Evolutionary conservation across 2,888 invertebrate genomes (phyloP), one percentile per base, ranked within the genome.

Genomic region (Amitus sp.): DNA sequence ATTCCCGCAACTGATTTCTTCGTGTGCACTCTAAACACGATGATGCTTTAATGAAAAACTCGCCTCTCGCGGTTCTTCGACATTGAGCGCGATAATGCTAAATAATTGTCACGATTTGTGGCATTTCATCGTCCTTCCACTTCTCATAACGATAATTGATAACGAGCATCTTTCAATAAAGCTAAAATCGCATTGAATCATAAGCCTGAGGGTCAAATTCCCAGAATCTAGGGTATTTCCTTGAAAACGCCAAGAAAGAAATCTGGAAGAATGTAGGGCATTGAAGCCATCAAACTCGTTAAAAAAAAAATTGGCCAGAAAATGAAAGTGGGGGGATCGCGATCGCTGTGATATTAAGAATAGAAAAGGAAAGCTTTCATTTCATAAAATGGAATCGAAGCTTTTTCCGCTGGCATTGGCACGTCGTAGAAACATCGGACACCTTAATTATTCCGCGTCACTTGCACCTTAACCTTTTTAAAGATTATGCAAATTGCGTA

Each of bases 1-100:
- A 28, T 58, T 62, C 57, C 62, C 62, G 62, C 57, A 62, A 62
- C 57, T 58, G 62, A 57, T 54, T 49, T 47, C 51, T 47, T 46
- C 42, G 5, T 2, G 39, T 39, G 50, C 47, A 50, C 33, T n/a
- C n/a, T 52, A 47, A 57, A 43, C 46, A 30, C 34, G 17, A 42
- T 34, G 34, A 34, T 18, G 19, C 34, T 45, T 50, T 51, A 10
- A 34, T 48, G 20, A 20, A 43, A 46, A 46, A 45, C 47, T 43
- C 39, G 34, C 51, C 45, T 28, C 43, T 43, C 43, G 17, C 10
- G 34, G n/a, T 13, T 12, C 34, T 34, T 40, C 40, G 17, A 15
- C 17, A 9, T 40, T 17, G 40, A 17, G 9, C 15, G 13, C 17
- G 15, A 39, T 17, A 17, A 39, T 12, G 15, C 39, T 39, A 39